Base-by-base conservation (phyloP, 2,888 invertebrate species). In the Synanthedon myopaeformis region DNA sequence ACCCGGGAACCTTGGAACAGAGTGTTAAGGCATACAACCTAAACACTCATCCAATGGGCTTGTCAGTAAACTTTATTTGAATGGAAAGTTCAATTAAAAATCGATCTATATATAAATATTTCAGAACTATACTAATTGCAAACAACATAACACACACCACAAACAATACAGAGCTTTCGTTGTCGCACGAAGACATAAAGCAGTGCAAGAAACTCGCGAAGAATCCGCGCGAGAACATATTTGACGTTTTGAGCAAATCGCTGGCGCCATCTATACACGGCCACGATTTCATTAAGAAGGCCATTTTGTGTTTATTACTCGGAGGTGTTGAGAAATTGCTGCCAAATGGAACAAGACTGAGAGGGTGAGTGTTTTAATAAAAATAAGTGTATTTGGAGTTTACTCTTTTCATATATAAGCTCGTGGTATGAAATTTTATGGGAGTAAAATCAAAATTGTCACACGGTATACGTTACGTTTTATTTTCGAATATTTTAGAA, bases 241-340 rank as follows among this genome's bases (percentile, higher is more conserved):
- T 98, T 74, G 95, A 97, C 54, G 78, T 96, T 56, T 87, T 99
- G 41, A 91, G 96, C 53, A 94, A 94, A 68, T 99, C 99, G 0
- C 82, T 99, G 53, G 99, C 99, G 0, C 99, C 99, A 0, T 98
- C 99, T 0, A 99, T 99, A 70, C 96, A 98, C 66, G 99, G 99
- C 0, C 97, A 99, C 69, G 94, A 96, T 35, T 97, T 93, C 70
- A 96, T 99, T 6, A 99, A 99, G 81, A 95, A 95, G 72, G 99
- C 99, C 0, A 95, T 99, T 57, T 87, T 99, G 28, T 98, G 98
- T 72, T 89, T 98, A 68, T 79, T 99, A 54, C 87, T 99, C 5
- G 99, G 99, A 0, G 99, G 99, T 0, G 94, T 94, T 60, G 99
- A 99, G 83, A 99, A 98, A 82, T 87, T 95, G 45, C 80, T 98